Percentiles rank a stretch among this genome's conserved stretches.
Evolutionary conservation across 2,113 vertebrate genomes (phyloP).

Genomic region (Oreochromis spilurus): DNA sequence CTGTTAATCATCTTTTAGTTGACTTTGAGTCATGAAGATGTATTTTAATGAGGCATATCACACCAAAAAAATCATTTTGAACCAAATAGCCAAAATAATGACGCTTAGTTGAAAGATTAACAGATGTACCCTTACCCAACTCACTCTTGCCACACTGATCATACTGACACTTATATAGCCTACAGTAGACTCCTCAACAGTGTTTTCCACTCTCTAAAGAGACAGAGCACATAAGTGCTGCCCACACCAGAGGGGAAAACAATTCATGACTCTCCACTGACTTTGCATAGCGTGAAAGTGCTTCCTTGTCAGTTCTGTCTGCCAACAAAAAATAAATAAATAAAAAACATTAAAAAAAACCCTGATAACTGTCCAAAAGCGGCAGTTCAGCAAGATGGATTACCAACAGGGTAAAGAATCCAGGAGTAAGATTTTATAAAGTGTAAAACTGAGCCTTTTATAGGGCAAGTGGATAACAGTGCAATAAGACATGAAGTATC

Average conservation of each 20-base stretch:
- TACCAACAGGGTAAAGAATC: background rate
- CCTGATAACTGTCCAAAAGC: background rate
- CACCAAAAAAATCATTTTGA: background rate
- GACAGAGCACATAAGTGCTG: background rate
- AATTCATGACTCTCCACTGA: background rate
- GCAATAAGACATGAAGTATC: background rate
- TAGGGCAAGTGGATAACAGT: background rate
- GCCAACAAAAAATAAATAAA: background rate
- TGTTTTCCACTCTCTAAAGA: background rate
- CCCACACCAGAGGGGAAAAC: background rate
- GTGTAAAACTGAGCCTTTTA: background rate
- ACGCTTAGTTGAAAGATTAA: background rate
- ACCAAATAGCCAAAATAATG: background rate
- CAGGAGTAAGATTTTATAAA: background rate
- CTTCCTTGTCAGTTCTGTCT: background rate
- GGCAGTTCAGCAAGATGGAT: background rate
- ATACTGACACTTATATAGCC: slow-evolving; percentile 28
- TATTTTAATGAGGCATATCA: background rate
- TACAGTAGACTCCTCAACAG: background rate
- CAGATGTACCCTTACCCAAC: background rate
- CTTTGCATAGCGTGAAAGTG: background rate
- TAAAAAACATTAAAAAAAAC: background rate
- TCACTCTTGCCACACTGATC: background rate
- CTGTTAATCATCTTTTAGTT: background rate
- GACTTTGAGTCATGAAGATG: background rate